Evolutionary conservation across 2,797 vertebrate species (phyloP).

Genomic region (Eutrigla gurnardus): DNA sequence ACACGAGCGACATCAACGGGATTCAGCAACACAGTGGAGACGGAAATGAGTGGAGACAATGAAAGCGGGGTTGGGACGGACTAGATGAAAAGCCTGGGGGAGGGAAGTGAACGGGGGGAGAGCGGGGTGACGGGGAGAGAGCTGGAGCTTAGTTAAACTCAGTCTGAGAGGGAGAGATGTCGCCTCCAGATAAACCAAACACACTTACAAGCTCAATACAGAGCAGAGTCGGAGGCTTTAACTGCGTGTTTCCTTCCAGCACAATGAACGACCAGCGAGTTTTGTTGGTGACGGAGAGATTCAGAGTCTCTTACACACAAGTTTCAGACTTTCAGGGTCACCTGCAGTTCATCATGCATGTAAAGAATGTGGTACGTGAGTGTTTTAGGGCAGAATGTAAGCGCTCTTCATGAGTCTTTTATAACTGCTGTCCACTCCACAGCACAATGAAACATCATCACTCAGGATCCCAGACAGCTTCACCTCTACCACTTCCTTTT

Average conservation of each 20-base stretch:
- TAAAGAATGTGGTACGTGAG: background rate
- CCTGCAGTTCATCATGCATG: background rate
- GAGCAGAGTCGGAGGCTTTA: constrained; percentile 42
- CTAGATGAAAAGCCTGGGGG: constrained; percentile 27
- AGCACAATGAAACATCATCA: constrained; percentile 19
- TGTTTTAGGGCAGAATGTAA: constrained; percentile 1
- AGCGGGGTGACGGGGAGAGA: constrained; percentile 26
- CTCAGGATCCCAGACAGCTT: background rate
- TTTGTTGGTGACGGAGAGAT: constrained; percentile 18
- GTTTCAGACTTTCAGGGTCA: background rate
- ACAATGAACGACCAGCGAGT: background rate
- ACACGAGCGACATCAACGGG: constrained; percentile 53
- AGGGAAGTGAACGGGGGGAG: constrained; percentile 32
- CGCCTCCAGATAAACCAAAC: constrained; percentile 57
- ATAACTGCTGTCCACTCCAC: constrained; percentile 6
- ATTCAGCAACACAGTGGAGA: constrained; percentile 60
- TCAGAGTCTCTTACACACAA: background rate
- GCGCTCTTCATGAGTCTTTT: background rate
- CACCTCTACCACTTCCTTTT: constrained; percentile 16
- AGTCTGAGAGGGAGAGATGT: constrained; percentile 50
- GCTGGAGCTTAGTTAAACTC: constrained; percentile 21
- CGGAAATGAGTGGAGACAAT: constrained; percentile 61
- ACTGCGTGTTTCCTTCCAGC: constrained; percentile 46
- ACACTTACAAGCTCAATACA: constrained; percentile 45
- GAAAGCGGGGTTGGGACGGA: constrained; percentile 40